Evolutionary conservation across 2,797 vertebrate genomes (phyloP), one percentile per base, ranked within the genome.

Genomic region (Galago senegalensis): DNA sequence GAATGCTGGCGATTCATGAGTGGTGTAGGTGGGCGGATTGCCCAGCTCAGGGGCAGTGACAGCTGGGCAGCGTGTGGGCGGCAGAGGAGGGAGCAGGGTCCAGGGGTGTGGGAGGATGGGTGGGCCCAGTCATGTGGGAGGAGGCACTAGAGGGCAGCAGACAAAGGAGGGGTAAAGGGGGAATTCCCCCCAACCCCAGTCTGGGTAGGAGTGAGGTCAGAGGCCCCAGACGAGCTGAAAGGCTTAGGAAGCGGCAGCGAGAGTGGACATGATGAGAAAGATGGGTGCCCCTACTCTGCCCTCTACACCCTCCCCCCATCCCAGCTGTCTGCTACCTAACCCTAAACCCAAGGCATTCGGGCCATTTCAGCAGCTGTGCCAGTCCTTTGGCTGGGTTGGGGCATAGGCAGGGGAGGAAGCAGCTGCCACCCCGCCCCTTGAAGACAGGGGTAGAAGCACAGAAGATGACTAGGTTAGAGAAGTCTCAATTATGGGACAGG

Each of bases 41-140:
- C 94, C 94, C 69, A 72, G 97, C 87, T 53, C 93, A 72, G 91
- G 73, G 92, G 31, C 77, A 10, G 96, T 2, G 96, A 98, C 97
- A 98, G 97, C 97, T 97, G 97, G 96, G 92, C 89, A 37, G 87
- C 91, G 46, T 4, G 31, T 94, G 97, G 97, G 95, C 2, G 7
- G 84, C 93, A 63, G 84, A 80, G 73, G 84, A 80, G 73, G 84
- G 77, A 87, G 63, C 40, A 7, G 46, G 79, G 72, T 34, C 5
- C 0, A 1, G 25, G 40, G 43, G 85, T 72, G 56, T 20, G 34
- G 56, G 46, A 34, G 43, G 14, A 29, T 16, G 70, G 40, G 27
- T 27, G 76, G 91, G 84, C 17, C 87, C 82, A 23, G 61, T 23
- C 31, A 0, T 2, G 5, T 25, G 31, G 53, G 83, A 73, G 17